Percentiles rank a stretch among this genome's conserved stretches.
Conservation (phyloP, 1,140 invertebrate species). For the Leucophenga varia region DNA sequence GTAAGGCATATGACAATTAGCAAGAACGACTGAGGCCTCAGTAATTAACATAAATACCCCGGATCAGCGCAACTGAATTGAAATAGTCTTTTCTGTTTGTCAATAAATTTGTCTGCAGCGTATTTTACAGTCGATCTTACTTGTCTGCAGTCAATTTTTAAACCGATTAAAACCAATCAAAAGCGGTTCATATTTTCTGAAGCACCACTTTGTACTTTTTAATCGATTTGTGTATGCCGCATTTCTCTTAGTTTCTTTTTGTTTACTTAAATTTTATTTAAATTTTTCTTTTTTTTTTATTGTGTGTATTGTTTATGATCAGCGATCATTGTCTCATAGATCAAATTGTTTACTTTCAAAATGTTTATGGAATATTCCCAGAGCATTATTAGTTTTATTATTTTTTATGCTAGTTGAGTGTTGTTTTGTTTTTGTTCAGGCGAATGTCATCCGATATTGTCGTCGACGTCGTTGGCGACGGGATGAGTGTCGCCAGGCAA, state of each 20-base stretch:
- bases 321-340: too few relatives aligned
- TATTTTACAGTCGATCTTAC: constrained; percentile 1
- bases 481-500: too few relatives aligned
- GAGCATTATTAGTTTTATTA: too few relatives aligned
- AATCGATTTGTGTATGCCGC: not conserved
- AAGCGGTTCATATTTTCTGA: constrained; percentile 7
- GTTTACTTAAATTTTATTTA: too few relatives aligned
- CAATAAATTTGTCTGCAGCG: too few relatives aligned
- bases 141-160: not conserved
- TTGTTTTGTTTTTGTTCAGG: constrained; percentile 16
- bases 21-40: too few relatives aligned
- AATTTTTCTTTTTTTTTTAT: constrained; percentile 6
- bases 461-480: constrained; percentile 3
- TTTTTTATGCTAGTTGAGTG: constrained; percentile 30
- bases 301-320: constrained; percentile 1
- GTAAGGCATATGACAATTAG: too few relatives aligned
- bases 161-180: not conserved
- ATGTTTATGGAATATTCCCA: constrained; percentile 41
- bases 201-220: too few relatives aligned
- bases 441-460: constrained; percentile 17
- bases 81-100: too few relatives aligned
- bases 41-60: too few relatives aligned
- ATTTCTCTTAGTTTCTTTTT: too few relatives aligned
- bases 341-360: constrained; percentile 34
- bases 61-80: too few relatives aligned